These are phyloP conservation scores for Sisor rabdophorus DNA, from an alignment of 2,113 vertebrate species.

Conservation along the genomic window DNA sequence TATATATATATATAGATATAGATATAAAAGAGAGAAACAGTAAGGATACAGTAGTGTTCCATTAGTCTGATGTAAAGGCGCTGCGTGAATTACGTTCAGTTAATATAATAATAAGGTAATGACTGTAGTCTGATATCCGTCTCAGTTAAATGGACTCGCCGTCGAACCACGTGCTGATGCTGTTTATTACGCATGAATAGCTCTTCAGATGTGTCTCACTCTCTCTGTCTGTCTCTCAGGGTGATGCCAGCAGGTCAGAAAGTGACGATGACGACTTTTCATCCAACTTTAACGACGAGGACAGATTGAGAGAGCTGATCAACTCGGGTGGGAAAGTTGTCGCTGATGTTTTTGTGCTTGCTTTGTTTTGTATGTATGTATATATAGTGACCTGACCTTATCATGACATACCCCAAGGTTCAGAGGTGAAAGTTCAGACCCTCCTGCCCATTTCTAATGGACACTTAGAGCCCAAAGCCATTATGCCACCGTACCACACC, in stretches of 20 bases:
- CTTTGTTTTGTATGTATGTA: neutral
- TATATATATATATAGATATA: too few species aligned
- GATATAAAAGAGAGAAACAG: constrained; percentile 55
- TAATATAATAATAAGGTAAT: neutral
- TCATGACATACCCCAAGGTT: constrained; percentile 9
- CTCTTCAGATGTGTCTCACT: neutral
- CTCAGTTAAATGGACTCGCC: neutral
- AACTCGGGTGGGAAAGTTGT: constrained; percentile 23
- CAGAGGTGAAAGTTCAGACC: constrained; percentile 87
- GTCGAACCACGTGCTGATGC: neutral
- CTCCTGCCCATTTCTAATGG: constrained; percentile 87
- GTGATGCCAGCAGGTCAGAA: constrained; percentile 90
- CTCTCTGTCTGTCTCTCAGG: constrained; percentile 65
- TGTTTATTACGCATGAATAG: neutral
- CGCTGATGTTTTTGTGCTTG: neutral
- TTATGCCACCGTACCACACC: constrained; percentile 74
- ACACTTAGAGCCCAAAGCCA: constrained; percentile 82
- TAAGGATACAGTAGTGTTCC: neutral
- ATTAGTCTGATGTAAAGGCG: neutral
- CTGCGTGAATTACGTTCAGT: neutral
- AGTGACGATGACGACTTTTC: constrained; percentile 84
- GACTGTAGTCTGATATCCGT: neutral
- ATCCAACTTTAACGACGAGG: constrained; percentile 80
- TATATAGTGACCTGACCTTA: neutral
- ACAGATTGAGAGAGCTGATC: constrained; percentile 79